Evolutionary conservation across 1,140 invertebrate species (phyloP).

Genomic region (Cataglyphis hispanica): DNA sequence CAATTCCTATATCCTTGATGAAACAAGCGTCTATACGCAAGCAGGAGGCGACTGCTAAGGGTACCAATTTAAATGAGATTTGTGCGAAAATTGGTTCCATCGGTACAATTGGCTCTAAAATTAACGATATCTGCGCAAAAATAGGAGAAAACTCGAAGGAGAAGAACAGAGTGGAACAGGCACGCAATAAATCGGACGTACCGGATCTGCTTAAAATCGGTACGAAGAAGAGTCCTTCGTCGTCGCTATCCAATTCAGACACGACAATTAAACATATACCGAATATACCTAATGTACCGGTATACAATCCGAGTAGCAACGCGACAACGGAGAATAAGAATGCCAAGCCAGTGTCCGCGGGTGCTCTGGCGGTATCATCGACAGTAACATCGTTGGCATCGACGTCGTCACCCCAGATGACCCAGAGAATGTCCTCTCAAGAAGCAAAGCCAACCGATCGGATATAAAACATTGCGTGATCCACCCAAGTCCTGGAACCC

Average conservation of each 20-base stretch:
- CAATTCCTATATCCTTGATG: conserved; percentile 84
- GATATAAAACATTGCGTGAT: conserved; percentile 88
- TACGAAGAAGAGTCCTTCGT: conserved; percentile 73
- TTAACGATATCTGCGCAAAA: conserved; percentile 85
- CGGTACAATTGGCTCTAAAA: conserved; percentile 80
- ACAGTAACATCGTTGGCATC: conserved; percentile 43
- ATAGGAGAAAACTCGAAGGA: conserved; percentile 85
- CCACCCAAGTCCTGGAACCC: conserved; percentile 89
- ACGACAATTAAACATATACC: conserved; percentile 77
- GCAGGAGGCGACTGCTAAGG: conserved; percentile 81
- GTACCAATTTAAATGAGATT: conserved; percentile 81
- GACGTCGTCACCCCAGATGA: conserved; percentile 52
- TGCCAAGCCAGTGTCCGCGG: neutral
- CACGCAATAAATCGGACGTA: conserved; percentile 79
- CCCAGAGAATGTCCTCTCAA: conserved; percentile 74
- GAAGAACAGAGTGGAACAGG: conserved; percentile 80
- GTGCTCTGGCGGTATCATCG: conserved; percentile 11
- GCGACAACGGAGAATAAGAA: conserved; percentile 55
- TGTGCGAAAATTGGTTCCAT: conserved; percentile 79
- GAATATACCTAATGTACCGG: conserved; percentile 83
- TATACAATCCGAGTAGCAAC: conserved; percentile 80
- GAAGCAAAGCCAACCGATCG: conserved; percentile 81
- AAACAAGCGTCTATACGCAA: conserved; percentile 80
- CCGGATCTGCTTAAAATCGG: conserved; percentile 84
- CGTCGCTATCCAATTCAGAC: conserved; percentile 25